Conservation (phyloP, 2,797 vertebrate species). For the Lophotriccus pileatus region DNA sequence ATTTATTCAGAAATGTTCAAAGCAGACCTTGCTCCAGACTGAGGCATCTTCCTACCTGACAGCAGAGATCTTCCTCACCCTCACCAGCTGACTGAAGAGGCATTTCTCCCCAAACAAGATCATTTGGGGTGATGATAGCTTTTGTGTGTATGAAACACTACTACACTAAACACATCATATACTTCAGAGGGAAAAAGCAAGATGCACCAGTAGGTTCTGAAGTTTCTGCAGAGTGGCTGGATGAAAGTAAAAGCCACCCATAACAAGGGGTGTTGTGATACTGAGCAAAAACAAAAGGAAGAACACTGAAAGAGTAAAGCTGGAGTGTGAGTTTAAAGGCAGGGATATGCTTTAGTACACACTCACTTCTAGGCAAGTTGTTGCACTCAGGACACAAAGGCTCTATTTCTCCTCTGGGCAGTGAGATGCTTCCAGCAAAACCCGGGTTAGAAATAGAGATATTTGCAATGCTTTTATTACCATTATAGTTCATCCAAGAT, state of each 20-base stretch:
- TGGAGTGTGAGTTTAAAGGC: background rate
- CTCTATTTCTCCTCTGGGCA: background rate
- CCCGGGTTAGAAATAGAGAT: conserved; percentile 48
- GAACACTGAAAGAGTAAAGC: background rate
- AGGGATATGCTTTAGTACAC: background rate
- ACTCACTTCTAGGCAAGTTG: background rate
- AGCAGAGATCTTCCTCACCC: background rate
- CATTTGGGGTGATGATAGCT: background rate
- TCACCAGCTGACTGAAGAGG: background rate
- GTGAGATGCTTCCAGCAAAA: conserved; percentile 43
- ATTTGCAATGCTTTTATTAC: conserved; percentile 51
- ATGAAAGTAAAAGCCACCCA: conserved; percentile 12
- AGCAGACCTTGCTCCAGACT: background rate
- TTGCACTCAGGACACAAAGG: background rate
- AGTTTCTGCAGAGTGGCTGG: background rate
- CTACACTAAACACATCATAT: background rate
- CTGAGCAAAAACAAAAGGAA: background rate
- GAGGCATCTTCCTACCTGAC: background rate
- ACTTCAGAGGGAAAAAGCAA: conserved; percentile 19
- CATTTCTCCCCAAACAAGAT: background rate
- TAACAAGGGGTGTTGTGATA: background rate
- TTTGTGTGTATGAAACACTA: background rate
- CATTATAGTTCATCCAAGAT: conserved; percentile 54
- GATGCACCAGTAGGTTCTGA: background rate
- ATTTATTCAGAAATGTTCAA: background rate